Evolutionary conservation across 2,113 vertebrate species (phyloP), one percentile per base, ranked within the genome.

Genomic region (Pantherophis guttatus): DNA sequence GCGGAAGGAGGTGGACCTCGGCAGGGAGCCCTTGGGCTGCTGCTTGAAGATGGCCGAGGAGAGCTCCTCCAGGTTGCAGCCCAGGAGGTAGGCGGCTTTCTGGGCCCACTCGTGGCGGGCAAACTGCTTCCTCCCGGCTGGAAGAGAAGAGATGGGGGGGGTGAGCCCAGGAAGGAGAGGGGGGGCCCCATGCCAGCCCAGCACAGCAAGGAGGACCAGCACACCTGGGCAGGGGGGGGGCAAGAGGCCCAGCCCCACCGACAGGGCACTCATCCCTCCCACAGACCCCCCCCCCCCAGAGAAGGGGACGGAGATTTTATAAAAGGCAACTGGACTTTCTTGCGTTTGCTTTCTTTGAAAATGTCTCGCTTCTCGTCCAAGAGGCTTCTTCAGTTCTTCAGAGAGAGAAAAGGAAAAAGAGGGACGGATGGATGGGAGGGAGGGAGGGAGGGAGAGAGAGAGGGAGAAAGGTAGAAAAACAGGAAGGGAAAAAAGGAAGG

Each of bases 31-130:
- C 97, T 99, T 99, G 94, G 98, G 96, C 92, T 99, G 99, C 93
- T 99, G 98, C 95, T 99, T 99, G 96, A 99, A 99, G 97, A 99
- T 98, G 87, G 98, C 97, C 0, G 99, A 99, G 94, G 99, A 99
- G 81, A 99, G 98, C 94, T 99, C 99, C 96, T 99, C 99, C 95
- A 99, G 97, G 90, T 97, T 98, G 95, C 99, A 99, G 96, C 98
- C 98, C 95, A 97, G 96, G 97, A 99, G 97, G 96, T 99, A 99
- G 0, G 99, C 98, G 0, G 99, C 99, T 94, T 99, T 99, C 98
- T 99, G 99, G 65, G 99, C 99, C 99, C 99, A 99, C 93, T 99
- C 99, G 0, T 99, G 99, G 26, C 98, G 98, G 1, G 99, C 99
- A 98, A 99, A 99, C 97, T 99, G 99, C 95, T 94, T 96, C 88